Evolutionary conservation across 2,113 vertebrate species (phyloP).

Genomic region (Silurus asotus): DNA sequence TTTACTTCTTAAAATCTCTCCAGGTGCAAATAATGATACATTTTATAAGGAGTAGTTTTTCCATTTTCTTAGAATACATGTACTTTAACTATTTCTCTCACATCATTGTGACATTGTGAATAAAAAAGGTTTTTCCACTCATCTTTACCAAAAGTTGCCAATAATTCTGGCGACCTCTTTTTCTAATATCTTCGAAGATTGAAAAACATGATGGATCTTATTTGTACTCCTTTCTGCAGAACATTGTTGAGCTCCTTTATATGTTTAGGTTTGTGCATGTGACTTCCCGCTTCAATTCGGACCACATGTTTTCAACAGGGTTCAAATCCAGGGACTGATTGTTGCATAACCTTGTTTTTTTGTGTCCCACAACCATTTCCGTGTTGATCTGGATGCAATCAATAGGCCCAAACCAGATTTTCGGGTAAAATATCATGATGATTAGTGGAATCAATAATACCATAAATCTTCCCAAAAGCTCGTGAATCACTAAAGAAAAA

Average conservation of each 20-base stretch:
- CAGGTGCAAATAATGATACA: not conserved
- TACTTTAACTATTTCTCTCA: not conserved
- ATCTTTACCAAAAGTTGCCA: not conserved
- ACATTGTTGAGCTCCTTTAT: not conserved
- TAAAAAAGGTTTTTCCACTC: not conserved
- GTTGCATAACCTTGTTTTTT: slow-evolving; percentile 1
- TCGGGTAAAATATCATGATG: not conserved
- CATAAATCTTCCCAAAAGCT: not conserved
- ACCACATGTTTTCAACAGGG: slow-evolving; percentile 15
- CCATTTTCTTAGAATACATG: not conserved
- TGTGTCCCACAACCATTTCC: not conserved
- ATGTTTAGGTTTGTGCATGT: not conserved
- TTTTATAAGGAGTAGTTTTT: not conserved
- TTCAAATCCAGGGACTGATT: slow-evolving; percentile 1
- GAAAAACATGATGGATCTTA: not conserved
- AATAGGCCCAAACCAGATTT: not conserved
- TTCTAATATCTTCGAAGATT: not conserved
- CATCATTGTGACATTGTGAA: not conserved
- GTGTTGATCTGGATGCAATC: not conserved
- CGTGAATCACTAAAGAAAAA: not conserved
- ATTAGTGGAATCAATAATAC: not conserved
- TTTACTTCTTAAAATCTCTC: not conserved
- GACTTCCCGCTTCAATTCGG: not conserved
- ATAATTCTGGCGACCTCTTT: not conserved
- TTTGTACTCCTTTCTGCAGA: not conserved